phyloP scores from a whole-genome alignment of 92 coral and sea anemone species.

The Plumapathes pennacea region DNA sequence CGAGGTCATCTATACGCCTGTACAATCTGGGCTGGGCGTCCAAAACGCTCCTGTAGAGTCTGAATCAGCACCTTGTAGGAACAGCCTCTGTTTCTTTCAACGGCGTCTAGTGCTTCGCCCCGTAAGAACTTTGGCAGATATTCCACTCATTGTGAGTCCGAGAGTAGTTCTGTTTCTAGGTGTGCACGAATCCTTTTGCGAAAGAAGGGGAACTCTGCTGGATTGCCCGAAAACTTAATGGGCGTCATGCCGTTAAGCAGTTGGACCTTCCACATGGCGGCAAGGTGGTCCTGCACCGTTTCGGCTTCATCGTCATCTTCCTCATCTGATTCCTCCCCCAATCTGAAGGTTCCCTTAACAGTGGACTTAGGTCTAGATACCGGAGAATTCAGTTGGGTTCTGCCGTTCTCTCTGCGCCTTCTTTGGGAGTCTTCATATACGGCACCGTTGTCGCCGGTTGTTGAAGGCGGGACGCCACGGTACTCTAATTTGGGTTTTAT shows the following conservation, averaged over 20 bases:
- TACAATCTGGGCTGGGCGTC: constrained; percentile 33
- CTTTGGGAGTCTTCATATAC: too few species aligned
- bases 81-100: constrained; percentile 54
- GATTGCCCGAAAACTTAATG: constrained; percentile 44
- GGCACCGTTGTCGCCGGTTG: too few species aligned
- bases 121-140: constrained; percentile 52
- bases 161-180: constrained; percentile 41
- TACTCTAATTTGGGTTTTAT: too few species aligned
- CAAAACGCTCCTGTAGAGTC: constrained; percentile 54
- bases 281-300: constrained; percentile 24
- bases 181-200: constrained; percentile 34
- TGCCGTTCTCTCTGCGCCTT: too few species aligned
- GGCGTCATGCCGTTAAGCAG: constrained; percentile 36
- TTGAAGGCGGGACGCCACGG: too few species aligned
- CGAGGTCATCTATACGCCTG: constrained; percentile 51
- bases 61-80: constrained; percentile 33
- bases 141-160: constrained; percentile 55
- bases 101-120: constrained; percentile 54
- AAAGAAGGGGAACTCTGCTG: constrained; percentile 50
- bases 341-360: too few species aligned
- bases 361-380: too few species aligned
- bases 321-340: too few species aligned
- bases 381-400: too few species aligned
- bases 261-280: constrained; percentile 46
- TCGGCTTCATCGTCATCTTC: too few species aligned